Evolutionary conservation across 2,113 vertebrate genomes (phyloP), one percentile per base, ranked within the genome.

Genomic region (Mungos mungo): DNA sequence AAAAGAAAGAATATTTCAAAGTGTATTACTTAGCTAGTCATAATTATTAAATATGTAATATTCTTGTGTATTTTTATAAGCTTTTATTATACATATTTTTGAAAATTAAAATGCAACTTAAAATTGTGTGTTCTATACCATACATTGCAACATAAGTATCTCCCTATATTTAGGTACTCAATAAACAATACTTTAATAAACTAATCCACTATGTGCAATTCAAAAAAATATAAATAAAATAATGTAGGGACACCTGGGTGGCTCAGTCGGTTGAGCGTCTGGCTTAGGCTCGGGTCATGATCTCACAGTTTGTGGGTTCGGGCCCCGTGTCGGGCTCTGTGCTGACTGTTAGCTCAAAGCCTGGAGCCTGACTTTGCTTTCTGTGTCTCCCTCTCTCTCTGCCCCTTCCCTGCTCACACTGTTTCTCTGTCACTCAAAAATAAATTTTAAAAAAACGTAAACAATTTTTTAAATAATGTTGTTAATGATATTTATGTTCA

Each of bases 1-100:
- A 95, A 83, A 41, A 96, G 6, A 90, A 80, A 85, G 69, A 50
- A 35, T 76, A 85, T 88, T 76, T 85, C 12, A 94, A 88, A 94
- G 41, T 88, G 4, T 76, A 90, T 41, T 10, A 80, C 15, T 2
- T 57, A 90, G 18, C 18, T 83, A 82, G 18, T 76, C n/a, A 84
- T 81, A 74, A 96, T 25, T 90, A 6, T 29, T 87, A 33, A 0
- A 57, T 21, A 57, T 21, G 21, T 13, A 93, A 50, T 57, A 66
- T 21, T 93, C 65, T 79, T n/a, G 10, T 33, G 0, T 80, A 79
- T 96, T 68, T 72, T 63, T 87, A 19, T 88, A 66, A 86, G 4
- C 5, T 93, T 74, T 81, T 76, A 76, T 18, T 54, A 41, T 57
- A 1, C 4, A 50, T 77, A 35, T 54, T 88, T 91, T 81, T 50